Percentiles rank a stretch among this genome's conserved stretches.
These are phyloP conservation scores for Lycocorax pyrrhopterus DNA, from an alignment of 2,113 vertebrate species.

Conservation along the genomic window DNA sequence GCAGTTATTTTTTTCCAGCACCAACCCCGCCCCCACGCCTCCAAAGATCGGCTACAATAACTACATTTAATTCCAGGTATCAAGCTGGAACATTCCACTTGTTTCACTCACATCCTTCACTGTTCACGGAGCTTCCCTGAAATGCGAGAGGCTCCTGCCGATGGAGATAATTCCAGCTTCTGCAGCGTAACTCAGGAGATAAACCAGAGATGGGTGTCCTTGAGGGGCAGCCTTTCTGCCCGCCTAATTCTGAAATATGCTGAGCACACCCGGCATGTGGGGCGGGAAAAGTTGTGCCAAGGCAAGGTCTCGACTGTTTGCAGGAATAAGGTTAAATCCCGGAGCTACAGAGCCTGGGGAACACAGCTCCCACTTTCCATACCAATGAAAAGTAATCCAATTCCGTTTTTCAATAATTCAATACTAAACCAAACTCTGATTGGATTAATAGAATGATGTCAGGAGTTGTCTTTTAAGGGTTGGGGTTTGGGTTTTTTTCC, in stretches of 20 bases:
- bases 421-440: not conserved
- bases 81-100: not conserved
- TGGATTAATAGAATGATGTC: not conserved
- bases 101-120: not conserved
- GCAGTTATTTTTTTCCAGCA: not conserved
- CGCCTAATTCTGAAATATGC: not conserved
- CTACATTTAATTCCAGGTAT: not conserved
- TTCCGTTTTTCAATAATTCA: not conserved
- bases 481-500: not conserved
- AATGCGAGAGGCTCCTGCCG: fast-evolving
- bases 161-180: not conserved
- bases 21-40: fast-evolving
- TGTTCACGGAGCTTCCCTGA: not conserved
- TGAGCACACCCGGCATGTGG: not conserved
- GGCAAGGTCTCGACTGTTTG: not conserved
- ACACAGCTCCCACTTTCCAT: not conserved
- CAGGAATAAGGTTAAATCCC: not conserved
- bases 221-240: not conserved
- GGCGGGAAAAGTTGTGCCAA: not conserved
- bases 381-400: not conserved
- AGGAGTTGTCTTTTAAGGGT: not conserved
- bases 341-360: fast-evolving
- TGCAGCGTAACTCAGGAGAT: not conserved
- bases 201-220: not conserved
- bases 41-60: not conserved